Evolutionary conservation across 2,888 invertebrate genomes (phyloP).

Genomic region (Hanleya hanleyi): DNA sequence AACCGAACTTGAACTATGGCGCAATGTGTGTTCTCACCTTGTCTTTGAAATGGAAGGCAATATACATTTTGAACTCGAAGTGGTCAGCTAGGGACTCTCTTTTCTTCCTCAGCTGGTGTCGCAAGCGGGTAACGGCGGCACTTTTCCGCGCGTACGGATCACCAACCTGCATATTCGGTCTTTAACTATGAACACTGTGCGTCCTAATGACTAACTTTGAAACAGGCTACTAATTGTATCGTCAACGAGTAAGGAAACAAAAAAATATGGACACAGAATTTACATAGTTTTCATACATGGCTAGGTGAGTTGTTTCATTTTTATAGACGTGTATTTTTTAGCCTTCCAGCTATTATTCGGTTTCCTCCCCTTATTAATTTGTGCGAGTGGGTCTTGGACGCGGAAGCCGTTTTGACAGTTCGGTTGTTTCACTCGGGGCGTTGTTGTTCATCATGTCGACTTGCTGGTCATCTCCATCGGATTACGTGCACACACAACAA

Average conservation of each 20-base stretch:
- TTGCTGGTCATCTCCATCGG: neutral
- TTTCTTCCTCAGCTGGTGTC: constrained; percentile 68
- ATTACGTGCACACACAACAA: neutral
- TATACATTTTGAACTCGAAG: constrained; percentile 72
- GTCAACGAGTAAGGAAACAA: too few relatives aligned
- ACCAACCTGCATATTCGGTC: constrained; percentile 53
- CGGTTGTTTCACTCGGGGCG: too few relatives aligned
- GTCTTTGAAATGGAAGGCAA: constrained; percentile 71
- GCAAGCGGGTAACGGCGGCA: constrained; percentile 59
- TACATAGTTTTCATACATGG: too few relatives aligned
- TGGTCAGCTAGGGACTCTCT: constrained; percentile 71
- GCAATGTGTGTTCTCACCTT: constrained; percentile 64
- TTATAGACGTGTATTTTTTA: too few relatives aligned
- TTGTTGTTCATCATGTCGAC: neutral
- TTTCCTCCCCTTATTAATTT: neutral
- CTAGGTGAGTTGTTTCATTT: too few relatives aligned
- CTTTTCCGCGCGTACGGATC: constrained; percentile 62
- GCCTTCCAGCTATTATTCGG: too few relatives aligned
- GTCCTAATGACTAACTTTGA: too few relatives aligned
- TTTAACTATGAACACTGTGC: too few relatives aligned
- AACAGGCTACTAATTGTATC: too few relatives aligned
- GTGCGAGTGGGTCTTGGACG: neutral
- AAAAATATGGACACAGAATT: too few relatives aligned
- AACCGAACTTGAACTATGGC: too few relatives aligned
- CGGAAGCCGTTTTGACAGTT: neutral